A percentile compares a stretch with the other conserved stretches of the same genome.
phyloP scores from a whole-genome alignment of 2,888 invertebrate genomes.

The Megastigmus dorsalis region DNA sequence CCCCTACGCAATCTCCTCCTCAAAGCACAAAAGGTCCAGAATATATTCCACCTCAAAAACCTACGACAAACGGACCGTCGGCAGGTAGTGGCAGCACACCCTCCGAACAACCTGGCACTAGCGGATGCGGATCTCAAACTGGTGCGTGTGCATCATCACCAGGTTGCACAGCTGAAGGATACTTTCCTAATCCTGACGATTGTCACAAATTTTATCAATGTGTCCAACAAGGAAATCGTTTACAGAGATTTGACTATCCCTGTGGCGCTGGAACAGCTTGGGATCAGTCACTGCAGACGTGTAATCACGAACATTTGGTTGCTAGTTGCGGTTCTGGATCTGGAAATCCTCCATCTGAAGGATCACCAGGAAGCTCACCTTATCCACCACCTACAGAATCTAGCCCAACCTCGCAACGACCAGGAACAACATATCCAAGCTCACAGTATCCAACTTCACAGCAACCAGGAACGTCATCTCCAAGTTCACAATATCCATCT shows the following conservation, averaged over 20 bases:
- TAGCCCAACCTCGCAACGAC: slow-evolving; percentile 25
- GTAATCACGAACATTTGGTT: slow-evolving; percentile 78
- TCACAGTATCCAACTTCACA: neutral
- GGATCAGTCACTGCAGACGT: slow-evolving; percentile 80
- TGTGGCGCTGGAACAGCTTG: slow-evolving; percentile 82
- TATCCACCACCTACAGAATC: slow-evolving; percentile 18
- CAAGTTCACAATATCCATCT: too few species aligned
- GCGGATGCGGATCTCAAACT: slow-evolving; percentile 41
- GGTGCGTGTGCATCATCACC: slow-evolving; percentile 37
- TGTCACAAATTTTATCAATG: slow-evolving; percentile 87
- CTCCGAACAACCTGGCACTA: slow-evolving; percentile 31
- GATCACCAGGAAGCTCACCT: neutral
- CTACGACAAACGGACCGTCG: slow-evolving; percentile 21
- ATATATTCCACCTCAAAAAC: slow-evolving; percentile 34
- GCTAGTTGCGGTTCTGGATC: slow-evolving; percentile 58
- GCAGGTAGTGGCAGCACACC: neutral
- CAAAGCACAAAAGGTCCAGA: slow-evolving; percentile 43
- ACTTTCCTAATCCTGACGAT: slow-evolving; percentile 80
- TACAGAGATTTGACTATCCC: slow-evolving; percentile 77
- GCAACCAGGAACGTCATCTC: neutral
- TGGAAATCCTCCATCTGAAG: slow-evolving; percentile 10
- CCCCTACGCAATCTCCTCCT: slow-evolving; percentile 10
- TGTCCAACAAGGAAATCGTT: slow-evolving; percentile 77
- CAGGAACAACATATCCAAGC: neutral
- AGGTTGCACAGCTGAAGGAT: slow-evolving; percentile 77